phyloP scores from a whole-genome alignment of 2,888 invertebrate species.

The Bombylius major region DNA sequence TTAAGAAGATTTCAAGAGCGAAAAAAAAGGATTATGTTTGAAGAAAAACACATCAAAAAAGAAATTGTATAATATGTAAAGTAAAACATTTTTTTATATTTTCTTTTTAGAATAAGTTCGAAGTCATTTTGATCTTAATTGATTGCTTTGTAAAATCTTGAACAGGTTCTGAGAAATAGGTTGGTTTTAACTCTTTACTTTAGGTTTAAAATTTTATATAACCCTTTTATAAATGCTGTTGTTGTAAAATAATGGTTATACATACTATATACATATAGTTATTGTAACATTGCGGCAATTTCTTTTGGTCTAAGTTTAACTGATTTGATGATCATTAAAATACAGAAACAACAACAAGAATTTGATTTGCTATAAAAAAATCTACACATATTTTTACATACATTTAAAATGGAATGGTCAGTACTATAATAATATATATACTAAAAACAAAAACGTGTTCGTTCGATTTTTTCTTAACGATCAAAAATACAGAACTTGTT shows the following conservation, averaged over 20 bases:
- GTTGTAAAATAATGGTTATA: not conserved
- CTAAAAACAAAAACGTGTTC: not conserved
- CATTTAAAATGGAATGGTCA: not conserved
- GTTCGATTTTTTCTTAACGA: not conserved
- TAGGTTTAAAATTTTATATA: not conserved
- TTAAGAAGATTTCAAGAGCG: too few relatives aligned
- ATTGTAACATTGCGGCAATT: not conserved
- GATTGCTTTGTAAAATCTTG: conserved; percentile 7
- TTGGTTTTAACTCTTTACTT: conserved; percentile 3
- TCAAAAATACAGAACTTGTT: conserved; percentile 4
- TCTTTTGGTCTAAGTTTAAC: not conserved
- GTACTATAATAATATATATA: not conserved
- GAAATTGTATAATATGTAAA: not conserved
- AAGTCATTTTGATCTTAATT: conserved; percentile 5
- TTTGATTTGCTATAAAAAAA: too few relatives aligned
- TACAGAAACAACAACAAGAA: too few relatives aligned
- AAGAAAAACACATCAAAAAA: not conserved
- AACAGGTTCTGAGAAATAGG: conserved; percentile 9
- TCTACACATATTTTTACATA: too few relatives aligned
- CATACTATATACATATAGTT: not conserved
- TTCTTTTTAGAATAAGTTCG: not conserved
- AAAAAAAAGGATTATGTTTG: too few relatives aligned
- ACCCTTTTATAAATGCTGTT: not conserved
- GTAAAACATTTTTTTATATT: not conserved
- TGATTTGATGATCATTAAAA: conserved; percentile 6